Evolutionary conservation across 92 coral and sea anemone genomes (phyloP), one percentile per base, ranked within the genome.

Genomic region (Actinernus sp.): DNA sequence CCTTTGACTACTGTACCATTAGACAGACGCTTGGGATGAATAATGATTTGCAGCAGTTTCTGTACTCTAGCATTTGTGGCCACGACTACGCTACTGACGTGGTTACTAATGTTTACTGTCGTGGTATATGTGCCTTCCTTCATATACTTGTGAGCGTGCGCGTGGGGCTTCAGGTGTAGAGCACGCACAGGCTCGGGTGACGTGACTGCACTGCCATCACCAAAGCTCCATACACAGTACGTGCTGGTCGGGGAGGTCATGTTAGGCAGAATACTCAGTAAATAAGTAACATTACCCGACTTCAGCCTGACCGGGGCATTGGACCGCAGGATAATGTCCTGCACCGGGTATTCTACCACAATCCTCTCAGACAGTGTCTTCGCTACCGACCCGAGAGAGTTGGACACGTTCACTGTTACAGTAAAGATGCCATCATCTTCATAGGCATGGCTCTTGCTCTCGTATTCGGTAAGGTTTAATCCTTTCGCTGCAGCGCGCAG

Each of bases 41-140:
- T 66, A 22, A 47, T 24, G 7, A 76, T 85, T 11, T 52, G 53
- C 9, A 34, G 26, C 7, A 83, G 21, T 43, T 74, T 56, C 62
- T 75, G 81, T 4, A 93, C 89, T 46, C 85, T 70, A 2, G 78
- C 71, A 1, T 26, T 32, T 2, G 52, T 80, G 36, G 68, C 36
- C 23, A 90, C 19, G 37, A 82, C 65, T 2, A 23, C 38, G 53
- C 59, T 68, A 49, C 98, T 93, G 11, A 93, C 94, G 55, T 90
- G 81, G 71, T 93, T 93, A 25, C 92, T 84, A 43, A 93, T 71
- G 56, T 86, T 90, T 13, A 87, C 97, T 13, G 82, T 58, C 26
- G 66, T 67, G 14, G 61, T 40, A 63, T 73, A 93, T 25, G 82
- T 41, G 9, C 87, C 88, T 21, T 78, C 79, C n/a, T 16, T 58